Percentiles rank a stretch among this genome's conserved stretches.
These are phyloP conservation scores for Siniperca obscura DNA, from an alignment of 2,797 vertebrate species.

Conservation along the genomic window DNA sequence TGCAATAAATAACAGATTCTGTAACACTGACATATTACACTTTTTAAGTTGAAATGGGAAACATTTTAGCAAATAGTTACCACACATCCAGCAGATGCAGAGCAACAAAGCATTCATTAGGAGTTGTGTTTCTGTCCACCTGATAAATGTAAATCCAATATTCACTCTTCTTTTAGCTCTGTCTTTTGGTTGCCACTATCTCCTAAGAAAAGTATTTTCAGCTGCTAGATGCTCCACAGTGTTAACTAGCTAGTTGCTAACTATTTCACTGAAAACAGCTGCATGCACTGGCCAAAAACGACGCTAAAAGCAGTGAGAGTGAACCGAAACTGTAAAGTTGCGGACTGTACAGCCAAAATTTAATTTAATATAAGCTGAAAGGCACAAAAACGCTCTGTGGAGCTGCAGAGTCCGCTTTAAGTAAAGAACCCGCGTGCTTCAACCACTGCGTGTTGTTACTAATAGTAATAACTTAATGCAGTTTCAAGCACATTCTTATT, in stretches of 20 bases:
- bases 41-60: neutral
- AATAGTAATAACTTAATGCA: neutral
- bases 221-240: neutral
- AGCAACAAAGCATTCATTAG: neutral
- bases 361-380: neutral
- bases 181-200: neutral
- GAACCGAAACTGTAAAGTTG: neutral
- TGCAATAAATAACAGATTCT: too few relatives aligned
- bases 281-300: neutral
- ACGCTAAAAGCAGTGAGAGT: neutral
- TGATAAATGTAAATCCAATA: neutral
- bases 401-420: neutral
- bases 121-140: neutral
- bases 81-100: neutral
- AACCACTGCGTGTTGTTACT: neutral
- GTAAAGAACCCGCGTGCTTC: neutral
- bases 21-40: too few relatives aligned
- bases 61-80: neutral
- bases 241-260: neutral
- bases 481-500: conserved; percentile 10
- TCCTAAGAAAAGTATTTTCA: neutral
- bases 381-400: neutral
- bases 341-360: neutral
- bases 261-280: neutral
- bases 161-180: neutral